These are phyloP conservation scores for Agrypnia vestita DNA, from an alignment of 1,140 invertebrate species.

Conservation along the genomic window DNA sequence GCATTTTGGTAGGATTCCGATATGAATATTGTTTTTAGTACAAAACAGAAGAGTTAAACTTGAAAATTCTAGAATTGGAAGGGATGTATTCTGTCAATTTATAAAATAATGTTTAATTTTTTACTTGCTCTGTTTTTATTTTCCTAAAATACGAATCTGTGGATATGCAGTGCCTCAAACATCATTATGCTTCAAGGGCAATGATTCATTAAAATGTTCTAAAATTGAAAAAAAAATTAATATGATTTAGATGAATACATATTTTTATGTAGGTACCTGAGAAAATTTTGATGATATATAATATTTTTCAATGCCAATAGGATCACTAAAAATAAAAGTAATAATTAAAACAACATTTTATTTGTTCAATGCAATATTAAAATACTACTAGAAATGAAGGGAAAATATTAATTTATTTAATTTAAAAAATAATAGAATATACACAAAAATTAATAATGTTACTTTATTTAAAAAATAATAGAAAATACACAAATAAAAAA, in stretches of 20 bases:
- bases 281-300: conserved; percentile 4
- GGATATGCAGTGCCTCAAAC: background rate
- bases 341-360: background rate
- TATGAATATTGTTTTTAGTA: too few species aligned
- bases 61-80: too few species aligned
- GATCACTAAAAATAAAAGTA: conserved; percentile 11
- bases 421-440: too few species aligned
- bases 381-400: too few species aligned
- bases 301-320: background rate
- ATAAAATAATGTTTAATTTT: background rate
- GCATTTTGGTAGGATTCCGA: too few species aligned
- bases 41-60: too few species aligned
- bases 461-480: background rate
- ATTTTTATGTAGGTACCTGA: background rate
- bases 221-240: too few species aligned
- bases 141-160: background rate
- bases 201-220: background rate
- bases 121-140: too few species aligned
- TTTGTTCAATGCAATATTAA: background rate
- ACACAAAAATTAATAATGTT: background rate
- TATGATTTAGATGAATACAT: background rate
- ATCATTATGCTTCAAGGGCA: background rate
- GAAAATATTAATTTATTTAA: too few species aligned
- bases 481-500: too few species aligned
- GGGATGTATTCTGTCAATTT: too few species aligned